These are phyloP conservation scores for Edolisoma coerulescens DNA, from an alignment of 2,113 vertebrate genomes.

Conservation along the genomic window DNA sequence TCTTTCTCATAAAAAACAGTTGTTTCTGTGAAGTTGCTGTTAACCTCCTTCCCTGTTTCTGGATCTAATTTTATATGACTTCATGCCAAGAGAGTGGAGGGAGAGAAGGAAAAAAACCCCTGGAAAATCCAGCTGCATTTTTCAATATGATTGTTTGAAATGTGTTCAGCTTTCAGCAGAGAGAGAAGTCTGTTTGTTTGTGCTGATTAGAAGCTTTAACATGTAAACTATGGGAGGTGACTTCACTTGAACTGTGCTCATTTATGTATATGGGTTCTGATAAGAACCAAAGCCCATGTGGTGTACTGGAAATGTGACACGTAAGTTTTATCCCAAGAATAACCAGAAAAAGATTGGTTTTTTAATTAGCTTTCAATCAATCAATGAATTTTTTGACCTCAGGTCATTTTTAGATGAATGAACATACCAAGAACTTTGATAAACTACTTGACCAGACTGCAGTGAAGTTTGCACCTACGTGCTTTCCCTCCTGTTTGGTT, in stretches of 20 bases:
- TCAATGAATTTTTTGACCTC: not conserved
- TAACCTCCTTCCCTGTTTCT: constrained; percentile 23
- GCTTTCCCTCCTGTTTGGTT: not conserved
- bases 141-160: not conserved
- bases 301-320: not conserved
- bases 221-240: not conserved
- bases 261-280: constrained; percentile 26
- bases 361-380: not conserved
- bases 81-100: not conserved
- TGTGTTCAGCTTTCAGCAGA: not conserved
- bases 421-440: not conserved
- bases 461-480: not conserved
- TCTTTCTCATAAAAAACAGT: not conserved
- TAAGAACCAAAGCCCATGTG: not conserved
- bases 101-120: not conserved
- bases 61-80: constrained; percentile 26
- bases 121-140: constrained; percentile 15
- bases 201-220: not conserved
- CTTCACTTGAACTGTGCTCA: not conserved
- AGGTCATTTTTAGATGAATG: not conserved
- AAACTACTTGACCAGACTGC: not conserved
- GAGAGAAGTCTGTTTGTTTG: constrained; percentile 4
- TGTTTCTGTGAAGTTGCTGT: constrained; percentile 10
- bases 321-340: not conserved
- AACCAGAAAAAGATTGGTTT: not conserved